Evolutionary conservation across 2,113 vertebrate genomes (phyloP).

Genomic region (Ophthalmotilapia sp.): DNA sequence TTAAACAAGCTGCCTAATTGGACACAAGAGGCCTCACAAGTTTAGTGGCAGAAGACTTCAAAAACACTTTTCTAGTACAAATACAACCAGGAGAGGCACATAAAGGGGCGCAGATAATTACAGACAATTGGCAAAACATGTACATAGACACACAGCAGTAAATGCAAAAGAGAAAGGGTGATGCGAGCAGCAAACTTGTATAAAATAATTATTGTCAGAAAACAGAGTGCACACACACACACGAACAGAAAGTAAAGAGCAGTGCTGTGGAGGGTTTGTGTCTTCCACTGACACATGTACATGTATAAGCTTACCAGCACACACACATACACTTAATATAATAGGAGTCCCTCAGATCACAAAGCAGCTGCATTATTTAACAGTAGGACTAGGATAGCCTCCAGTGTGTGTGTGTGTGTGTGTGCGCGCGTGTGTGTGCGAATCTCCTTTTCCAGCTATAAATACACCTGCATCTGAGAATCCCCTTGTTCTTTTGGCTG

Average conservation of each 20-base stretch:
- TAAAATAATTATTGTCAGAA: not conserved
- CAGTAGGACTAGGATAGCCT: conserved; percentile 56
- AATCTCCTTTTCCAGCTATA: conserved; percentile 42
- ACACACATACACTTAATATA: conserved; percentile 22
- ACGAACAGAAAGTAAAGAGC: not conserved
- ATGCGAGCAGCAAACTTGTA: not conserved
- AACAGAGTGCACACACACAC: not conserved
- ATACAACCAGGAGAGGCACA: not conserved
- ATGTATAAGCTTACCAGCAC: not conserved
- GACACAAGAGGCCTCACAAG: conserved; percentile 61
- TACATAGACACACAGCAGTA: not conserved
- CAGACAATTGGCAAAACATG: not conserved
- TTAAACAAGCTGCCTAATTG: conserved; percentile 65
- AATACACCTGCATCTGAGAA: conserved; percentile 62
- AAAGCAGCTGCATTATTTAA: conserved; percentile 65
- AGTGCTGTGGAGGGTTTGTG: not conserved
- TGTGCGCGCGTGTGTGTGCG: not conserved
- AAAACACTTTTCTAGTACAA: conserved; percentile 35
- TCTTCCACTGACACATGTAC: conserved; percentile 4
- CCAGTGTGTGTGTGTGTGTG: not conserved
- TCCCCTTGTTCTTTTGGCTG: conserved; percentile 21
- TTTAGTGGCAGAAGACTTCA: conserved; percentile 49
- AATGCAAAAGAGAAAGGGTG: not conserved
- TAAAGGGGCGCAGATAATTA: conserved; percentile 1
- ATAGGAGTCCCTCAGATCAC: conserved; percentile 56